phyloP scores from a whole-genome alignment of 2,113 vertebrate genomes.

The Alaudala cheleensis region DNA sequence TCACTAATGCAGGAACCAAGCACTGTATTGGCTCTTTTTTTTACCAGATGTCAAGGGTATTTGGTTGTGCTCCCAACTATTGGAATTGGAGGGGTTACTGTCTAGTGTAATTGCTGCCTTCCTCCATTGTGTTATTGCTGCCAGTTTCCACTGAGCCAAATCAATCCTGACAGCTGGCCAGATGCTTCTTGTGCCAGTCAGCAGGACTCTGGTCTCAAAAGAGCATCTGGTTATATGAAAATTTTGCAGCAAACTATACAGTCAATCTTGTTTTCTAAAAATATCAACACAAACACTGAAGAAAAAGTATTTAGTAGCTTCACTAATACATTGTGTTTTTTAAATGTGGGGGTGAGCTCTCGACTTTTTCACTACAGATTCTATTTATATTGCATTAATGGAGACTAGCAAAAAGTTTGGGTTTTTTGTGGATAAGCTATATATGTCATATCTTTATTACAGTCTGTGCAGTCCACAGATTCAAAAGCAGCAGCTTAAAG shows the following conservation, averaged over 20 bases:
- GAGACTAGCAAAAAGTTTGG: background rate
- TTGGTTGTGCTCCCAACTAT: background rate
- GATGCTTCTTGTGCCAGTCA: slow-evolving; percentile 62
- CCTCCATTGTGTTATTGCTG: background rate
- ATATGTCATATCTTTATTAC: background rate
- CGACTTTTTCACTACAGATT: background rate
- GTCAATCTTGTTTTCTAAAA: slow-evolving; percentile 33
- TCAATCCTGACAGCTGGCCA: slow-evolving; percentile 64
- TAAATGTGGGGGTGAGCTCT: background rate
- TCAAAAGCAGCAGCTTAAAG: background rate
- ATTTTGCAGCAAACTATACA: slow-evolving; percentile 19
- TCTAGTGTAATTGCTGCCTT: slow-evolving; percentile 22
- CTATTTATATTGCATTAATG: background rate
- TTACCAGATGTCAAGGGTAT: background rate
- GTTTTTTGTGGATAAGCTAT: background rate
- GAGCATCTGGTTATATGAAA: slow-evolving; percentile 38
- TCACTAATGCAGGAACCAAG: background rate
- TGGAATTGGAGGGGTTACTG: slow-evolving; percentile 16
- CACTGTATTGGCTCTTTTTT: background rate
- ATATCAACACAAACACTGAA: background rate
- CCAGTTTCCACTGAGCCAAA: slow-evolving; percentile 52
- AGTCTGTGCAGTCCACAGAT: background rate
- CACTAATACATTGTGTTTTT: background rate
- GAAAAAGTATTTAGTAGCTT: background rate
- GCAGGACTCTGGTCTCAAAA: slow-evolving; percentile 55